These are phyloP conservation scores for Melanotaenia parkinsoni DNA, from an alignment of 2,797 vertebrate genomes.

Conservation along the genomic window DNA sequence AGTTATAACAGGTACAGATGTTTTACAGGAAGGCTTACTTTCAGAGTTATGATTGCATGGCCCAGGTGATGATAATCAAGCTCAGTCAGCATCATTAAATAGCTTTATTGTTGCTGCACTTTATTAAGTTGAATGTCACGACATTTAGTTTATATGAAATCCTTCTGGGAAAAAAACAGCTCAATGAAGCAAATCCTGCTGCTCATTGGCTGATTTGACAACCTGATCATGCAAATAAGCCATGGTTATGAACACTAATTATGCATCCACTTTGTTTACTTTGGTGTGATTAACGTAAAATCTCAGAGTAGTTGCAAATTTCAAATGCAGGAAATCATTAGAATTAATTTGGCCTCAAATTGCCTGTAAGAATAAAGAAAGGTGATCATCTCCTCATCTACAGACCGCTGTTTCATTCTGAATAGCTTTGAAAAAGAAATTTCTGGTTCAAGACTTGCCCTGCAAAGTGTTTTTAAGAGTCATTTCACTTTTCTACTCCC, in stretches of 20 bases:
- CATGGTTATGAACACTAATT: background rate
- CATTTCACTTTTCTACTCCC: too few relatives aligned
- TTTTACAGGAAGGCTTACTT: constrained; percentile 42
- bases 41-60: constrained; percentile 10
- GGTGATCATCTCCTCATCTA: background rate
- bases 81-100: constrained; percentile 23
- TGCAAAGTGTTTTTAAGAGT: too few relatives aligned
- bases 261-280: too few relatives aligned
- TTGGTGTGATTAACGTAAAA: too few relatives aligned
- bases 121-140: constrained; percentile 12
- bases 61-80: constrained; percentile 49
- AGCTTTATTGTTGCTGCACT: constrained; percentile 27
- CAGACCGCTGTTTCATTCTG: background rate
- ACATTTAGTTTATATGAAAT: constrained; percentile 10
- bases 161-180: background rate
- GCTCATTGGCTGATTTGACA: background rate
- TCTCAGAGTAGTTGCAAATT: too few relatives aligned
- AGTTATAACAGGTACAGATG: constrained; percentile 45
- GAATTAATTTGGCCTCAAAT: background rate
- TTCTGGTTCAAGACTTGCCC: too few relatives aligned
- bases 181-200: background rate
- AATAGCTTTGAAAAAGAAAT: too few relatives aligned
- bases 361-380: background rate
- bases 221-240: background rate
- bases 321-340: background rate